Percentiles rank a stretch among this genome's conserved stretches.
These are phyloP conservation scores for Mylabris sibirica DNA, from an alignment of 2,888 invertebrate species.

Conservation along the genomic window DNA sequence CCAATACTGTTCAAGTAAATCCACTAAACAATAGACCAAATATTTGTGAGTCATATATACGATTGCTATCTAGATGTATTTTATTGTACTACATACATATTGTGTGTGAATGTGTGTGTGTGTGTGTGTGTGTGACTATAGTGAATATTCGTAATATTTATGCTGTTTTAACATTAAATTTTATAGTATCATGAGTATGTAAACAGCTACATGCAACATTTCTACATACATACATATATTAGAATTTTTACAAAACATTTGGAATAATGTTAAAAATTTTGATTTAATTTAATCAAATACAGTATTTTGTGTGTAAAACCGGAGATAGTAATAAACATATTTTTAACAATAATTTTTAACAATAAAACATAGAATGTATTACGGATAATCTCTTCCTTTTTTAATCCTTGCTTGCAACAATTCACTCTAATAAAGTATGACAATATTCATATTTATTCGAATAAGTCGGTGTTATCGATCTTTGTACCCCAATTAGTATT, in stretches of 20 bases:
- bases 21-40: conserved; percentile 17
- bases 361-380: background rate
- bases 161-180: background rate
- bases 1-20: conserved; percentile 10
- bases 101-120: too few species aligned
- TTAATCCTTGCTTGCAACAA: too few species aligned
- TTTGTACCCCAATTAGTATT: too few species aligned
- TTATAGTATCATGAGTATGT: background rate
- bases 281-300: background rate
- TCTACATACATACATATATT: background rate
- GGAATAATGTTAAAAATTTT: background rate
- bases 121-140: background rate
- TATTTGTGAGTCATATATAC: conserved; percentile 18
- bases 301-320: background rate
- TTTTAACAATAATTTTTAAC: background rate
- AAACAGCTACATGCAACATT: background rate
- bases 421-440: too few species aligned
- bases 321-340: background rate
- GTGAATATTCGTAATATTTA: conserved; percentile 7
- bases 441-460: too few species aligned
- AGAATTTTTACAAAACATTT: background rate
- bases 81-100: background rate
- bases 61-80: conserved; percentile 16
- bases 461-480: too few species aligned
- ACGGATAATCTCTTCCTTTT: too few species aligned